phyloP scores from a whole-genome alignment of 2,888 invertebrate genomes.

The Cerastis leucographa region DNA sequence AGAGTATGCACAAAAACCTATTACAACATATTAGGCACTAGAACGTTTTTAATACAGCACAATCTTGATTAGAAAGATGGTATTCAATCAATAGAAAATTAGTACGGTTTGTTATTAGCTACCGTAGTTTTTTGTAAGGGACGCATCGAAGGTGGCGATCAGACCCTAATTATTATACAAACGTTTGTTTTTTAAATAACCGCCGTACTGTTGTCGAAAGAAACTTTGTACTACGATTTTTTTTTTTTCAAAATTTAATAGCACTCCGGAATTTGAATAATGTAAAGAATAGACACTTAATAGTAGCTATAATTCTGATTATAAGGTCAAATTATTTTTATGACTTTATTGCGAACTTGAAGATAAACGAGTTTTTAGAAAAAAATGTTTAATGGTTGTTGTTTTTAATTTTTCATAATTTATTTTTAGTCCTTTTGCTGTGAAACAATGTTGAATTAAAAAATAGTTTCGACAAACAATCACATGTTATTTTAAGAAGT shows the following conservation, averaged over 20 bases:
- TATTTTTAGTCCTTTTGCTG: slow-evolving; percentile 12
- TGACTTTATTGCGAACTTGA: slow-evolving; percentile 31
- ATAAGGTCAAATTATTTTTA: slow-evolving; percentile 37
- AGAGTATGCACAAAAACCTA: slow-evolving; percentile 7
- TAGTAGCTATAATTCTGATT: slow-evolving; percentile 32
- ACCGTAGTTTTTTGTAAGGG: slow-evolving; percentile 81
- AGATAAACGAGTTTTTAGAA: slow-evolving; percentile 29
- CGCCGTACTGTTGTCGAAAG: slow-evolving; percentile 78
- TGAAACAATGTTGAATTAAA: slow-evolving; percentile 19
- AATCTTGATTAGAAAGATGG: slow-evolving; percentile 72
- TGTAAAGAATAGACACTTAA: slow-evolving; percentile 37
- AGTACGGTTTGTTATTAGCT: slow-evolving; percentile 82
- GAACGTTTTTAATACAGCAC: slow-evolving; percentile 57
- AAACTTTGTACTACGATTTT: slow-evolving; percentile 53
- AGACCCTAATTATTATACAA: slow-evolving; percentile 83
- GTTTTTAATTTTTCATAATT: slow-evolving; percentile 31
- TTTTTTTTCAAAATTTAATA: slow-evolving; percentile 37
- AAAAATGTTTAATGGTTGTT: slow-evolving; percentile 12
- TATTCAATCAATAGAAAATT: slow-evolving; percentile 82
- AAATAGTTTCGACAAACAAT: slow-evolving; percentile 4
- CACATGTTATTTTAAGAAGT: slow-evolving; percentile 13
- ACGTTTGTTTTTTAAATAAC: slow-evolving; percentile 89
- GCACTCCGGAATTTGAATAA: slow-evolving; percentile 24
- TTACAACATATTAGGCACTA: not conserved
- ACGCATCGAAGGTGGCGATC: slow-evolving; percentile 71